Base-by-base conservation (phyloP, 1,140 invertebrate genomes). In the Drosophila repleta region DNA sequence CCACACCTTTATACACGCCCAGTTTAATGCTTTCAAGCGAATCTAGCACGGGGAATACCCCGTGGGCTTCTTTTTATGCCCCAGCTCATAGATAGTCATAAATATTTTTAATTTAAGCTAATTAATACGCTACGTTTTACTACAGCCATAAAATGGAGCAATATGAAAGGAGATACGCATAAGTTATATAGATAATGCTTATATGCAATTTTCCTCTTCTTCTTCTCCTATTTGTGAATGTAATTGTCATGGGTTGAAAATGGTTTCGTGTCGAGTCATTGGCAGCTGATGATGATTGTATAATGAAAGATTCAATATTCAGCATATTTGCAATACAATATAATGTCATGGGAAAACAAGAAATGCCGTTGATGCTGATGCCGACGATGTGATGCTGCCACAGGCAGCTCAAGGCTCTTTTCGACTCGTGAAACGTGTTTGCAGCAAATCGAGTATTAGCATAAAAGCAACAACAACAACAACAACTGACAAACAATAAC, bases 281-380 rank as follows among this genome's bases (percentile, higher is more conserved):
- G 39, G 68, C 68, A 66, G 32, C 11, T 41, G 53, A 64, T 45
- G 61, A 66, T 29, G 53, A 20, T 65, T 66, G 64, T 66, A 51
- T 65, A 65, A 65, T 65, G 20, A 45, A 45, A 51, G 24, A 51
- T 32, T 32, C 24, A 15, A 39, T 69, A 37, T 69, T 35, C 32
- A 35, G 3, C 32, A 66, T 55, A 58, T 71, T 58, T 52, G 68
- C 62, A 58, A 66, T 35, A 60, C 3, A 43, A 60, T 46, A 35
- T 41, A 56, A 32, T 72, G 69, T 67, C 69, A 72, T 67, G 69
- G 69, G 69, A 72, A 72, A 72, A 67, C 69, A 52, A 72, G 69
- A 60, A 72, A 72, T 55, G 53, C 69, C 66, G 62, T 62, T 32
- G 10, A 8, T 32, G 10, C 29, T 32, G 29, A 8, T 32, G 5